Conservation (phyloP, 2,888 invertebrate species). For the Rhagium mordax region DNA sequence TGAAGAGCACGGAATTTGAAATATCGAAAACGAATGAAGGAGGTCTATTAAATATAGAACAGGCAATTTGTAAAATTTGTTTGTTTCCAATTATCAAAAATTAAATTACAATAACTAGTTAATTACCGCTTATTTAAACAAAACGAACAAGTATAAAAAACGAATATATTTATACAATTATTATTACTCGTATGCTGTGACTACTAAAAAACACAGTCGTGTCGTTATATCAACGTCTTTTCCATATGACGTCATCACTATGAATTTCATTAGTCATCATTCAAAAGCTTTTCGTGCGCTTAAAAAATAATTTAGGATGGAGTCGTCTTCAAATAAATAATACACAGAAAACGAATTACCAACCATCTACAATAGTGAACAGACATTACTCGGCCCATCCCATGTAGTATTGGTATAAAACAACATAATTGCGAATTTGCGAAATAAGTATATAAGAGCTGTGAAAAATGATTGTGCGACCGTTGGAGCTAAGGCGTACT, state of each 20-base stretch:
- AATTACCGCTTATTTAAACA: background rate
- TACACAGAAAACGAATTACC: background rate
- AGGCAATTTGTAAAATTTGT: background rate
- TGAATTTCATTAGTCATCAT: background rate
- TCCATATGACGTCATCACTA: background rate
- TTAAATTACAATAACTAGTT: background rate
- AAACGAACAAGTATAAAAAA: background rate
- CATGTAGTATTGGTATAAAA: background rate
- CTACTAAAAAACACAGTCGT: background rate
- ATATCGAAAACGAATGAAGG: too few species aligned
- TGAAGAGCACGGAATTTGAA: too few species aligned
- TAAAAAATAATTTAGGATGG: background rate
- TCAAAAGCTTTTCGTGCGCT: background rate
- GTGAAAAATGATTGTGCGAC: background rate
- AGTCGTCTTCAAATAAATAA: background rate
- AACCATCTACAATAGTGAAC: background rate
- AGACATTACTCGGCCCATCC: background rate
- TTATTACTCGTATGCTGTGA: background rate
- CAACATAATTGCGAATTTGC: constrained; percentile 2
- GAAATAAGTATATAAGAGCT: constrained; percentile 5
- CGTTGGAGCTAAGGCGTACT: background rate
- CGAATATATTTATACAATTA: background rate
- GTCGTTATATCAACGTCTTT: background rate
- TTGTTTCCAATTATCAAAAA: background rate
- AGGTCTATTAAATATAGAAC: background rate